Evolutionary conservation across 2,888 invertebrate genomes (phyloP).

Genomic region (Nesidiocoris tenuis): DNA sequence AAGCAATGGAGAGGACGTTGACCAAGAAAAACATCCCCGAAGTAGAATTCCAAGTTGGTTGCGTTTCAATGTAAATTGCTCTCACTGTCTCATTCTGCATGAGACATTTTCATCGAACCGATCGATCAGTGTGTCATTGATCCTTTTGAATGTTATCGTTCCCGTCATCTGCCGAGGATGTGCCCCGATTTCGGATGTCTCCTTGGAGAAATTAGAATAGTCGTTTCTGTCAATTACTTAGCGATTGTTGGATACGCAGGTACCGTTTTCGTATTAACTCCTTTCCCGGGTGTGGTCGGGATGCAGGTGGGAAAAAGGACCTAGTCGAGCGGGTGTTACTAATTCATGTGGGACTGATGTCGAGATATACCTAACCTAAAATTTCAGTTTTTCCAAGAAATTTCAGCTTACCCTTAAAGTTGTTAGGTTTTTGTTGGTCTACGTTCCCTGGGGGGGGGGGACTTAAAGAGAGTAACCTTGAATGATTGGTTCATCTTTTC

Average conservation of each 20-base stretch:
- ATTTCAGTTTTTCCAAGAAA: too few relatives aligned
- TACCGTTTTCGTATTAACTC: neutral
- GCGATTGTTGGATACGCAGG: too few relatives aligned
- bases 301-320: too few relatives aligned
- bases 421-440: too few relatives aligned
- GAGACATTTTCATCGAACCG: neutral
- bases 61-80: conserved; percentile 38
- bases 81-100: conserved; percentile 34
- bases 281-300: neutral
- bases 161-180: neutral
- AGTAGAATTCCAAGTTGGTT: conserved; percentile 44
- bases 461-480: too few relatives aligned
- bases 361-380: too few relatives aligned
- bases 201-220: neutral
- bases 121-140: neutral
- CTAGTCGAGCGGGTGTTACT: too few relatives aligned
- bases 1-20: conserved; percentile 44
- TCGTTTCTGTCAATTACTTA: neutral
- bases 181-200: neutral
- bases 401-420: too few relatives aligned
- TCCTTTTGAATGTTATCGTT: neutral
- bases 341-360: too few relatives aligned
- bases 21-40: conserved; percentile 37
- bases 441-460: too few relatives aligned
- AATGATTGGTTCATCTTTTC: too few relatives aligned